Conservation (phyloP, 2,888 invertebrate species). For the Lapara coniferarum region DNA sequence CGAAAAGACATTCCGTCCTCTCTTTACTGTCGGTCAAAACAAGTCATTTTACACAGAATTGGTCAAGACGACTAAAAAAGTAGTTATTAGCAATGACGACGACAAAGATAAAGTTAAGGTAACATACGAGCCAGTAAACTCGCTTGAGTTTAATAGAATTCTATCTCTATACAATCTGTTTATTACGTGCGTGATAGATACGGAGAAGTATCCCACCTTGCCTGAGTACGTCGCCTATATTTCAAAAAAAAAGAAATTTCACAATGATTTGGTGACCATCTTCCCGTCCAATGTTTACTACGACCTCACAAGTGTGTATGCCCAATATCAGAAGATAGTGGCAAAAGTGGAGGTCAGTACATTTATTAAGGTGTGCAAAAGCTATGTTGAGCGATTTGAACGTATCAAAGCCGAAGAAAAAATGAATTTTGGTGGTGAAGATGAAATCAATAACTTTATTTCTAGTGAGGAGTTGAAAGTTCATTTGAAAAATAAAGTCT, state of each 20-base stretch:
- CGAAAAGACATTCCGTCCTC: slow-evolving; percentile 46
- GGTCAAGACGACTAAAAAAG: slow-evolving; percentile 36
- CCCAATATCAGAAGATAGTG: too few species aligned
- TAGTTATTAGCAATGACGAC: slow-evolving; percentile 39
- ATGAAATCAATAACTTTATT: slow-evolving; percentile 33
- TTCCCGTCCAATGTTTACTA: slow-evolving; percentile 25
- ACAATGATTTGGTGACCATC: slow-evolving; percentile 28
- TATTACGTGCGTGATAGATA: slow-evolving; percentile 29
- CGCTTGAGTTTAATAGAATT: slow-evolving; percentile 39
- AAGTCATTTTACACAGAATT: slow-evolving; percentile 48
- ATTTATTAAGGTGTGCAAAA: too few species aligned
- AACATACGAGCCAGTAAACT: slow-evolving; percentile 36
- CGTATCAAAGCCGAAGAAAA: too few species aligned
- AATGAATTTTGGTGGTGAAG: too few species aligned
- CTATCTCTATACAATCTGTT: slow-evolving; percentile 37
- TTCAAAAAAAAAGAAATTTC: slow-evolving; percentile 26
- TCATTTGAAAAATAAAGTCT: slow-evolving; percentile 30
- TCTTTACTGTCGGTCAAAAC: slow-evolving; percentile 40
- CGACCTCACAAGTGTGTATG: slow-evolving; percentile 17
- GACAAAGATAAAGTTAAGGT: slow-evolving; percentile 36
- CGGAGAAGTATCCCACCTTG: slow-evolving; percentile 32
- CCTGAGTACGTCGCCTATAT: slow-evolving; percentile 32
- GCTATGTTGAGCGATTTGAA: too few species aligned
- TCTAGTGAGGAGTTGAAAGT: slow-evolving; percentile 35
- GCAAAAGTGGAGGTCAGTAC: too few species aligned